Conservation (phyloP, 2,113 vertebrate genomes). For the Xiphophorus couchianus region DNA sequence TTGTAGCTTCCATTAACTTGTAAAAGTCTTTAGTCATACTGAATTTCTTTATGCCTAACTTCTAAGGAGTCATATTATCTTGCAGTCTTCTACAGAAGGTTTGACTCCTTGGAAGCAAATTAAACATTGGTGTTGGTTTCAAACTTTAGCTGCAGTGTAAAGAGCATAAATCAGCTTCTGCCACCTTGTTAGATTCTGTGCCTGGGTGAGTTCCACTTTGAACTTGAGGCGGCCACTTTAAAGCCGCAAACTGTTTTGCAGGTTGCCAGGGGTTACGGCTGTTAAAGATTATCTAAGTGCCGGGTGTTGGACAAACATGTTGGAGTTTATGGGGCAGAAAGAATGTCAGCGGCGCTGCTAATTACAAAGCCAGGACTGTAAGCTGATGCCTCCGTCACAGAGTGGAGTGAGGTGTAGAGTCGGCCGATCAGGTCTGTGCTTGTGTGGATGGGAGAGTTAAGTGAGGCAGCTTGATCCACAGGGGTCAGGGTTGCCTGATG, state of each 20-base stretch:
- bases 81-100: not conserved
- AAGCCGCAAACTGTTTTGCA: constrained; percentile 53
- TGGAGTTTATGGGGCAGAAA: constrained; percentile 62
- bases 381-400: constrained; percentile 48
- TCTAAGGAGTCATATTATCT: too few species aligned
- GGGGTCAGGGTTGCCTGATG: not conserved
- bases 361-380: constrained; percentile 70
- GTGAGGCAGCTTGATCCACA: constrained; percentile 7
- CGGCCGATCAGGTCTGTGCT: constrained; percentile 60
- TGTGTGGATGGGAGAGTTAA: constrained; percentile 13
- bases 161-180: constrained; percentile 3
- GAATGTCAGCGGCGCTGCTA: constrained; percentile 71
- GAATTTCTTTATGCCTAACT: too few species aligned
- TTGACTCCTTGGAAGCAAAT: not conserved
- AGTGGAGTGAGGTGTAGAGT: constrained; percentile 32
- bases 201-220: constrained; percentile 27
- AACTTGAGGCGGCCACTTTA: constrained; percentile 38
- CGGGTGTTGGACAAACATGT: constrained; percentile 75
- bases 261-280: constrained; percentile 70
- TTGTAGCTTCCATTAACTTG: constrained; percentile 19
- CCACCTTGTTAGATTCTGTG: not conserved
- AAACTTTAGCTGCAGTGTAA: not conserved
- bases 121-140: not conserved
- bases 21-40: too few species aligned
- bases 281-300: constrained; percentile 68